These are phyloP conservation scores for Tetanocera ferruginea DNA, from an alignment of 2,888 invertebrate species.

Conservation along the genomic window DNA sequence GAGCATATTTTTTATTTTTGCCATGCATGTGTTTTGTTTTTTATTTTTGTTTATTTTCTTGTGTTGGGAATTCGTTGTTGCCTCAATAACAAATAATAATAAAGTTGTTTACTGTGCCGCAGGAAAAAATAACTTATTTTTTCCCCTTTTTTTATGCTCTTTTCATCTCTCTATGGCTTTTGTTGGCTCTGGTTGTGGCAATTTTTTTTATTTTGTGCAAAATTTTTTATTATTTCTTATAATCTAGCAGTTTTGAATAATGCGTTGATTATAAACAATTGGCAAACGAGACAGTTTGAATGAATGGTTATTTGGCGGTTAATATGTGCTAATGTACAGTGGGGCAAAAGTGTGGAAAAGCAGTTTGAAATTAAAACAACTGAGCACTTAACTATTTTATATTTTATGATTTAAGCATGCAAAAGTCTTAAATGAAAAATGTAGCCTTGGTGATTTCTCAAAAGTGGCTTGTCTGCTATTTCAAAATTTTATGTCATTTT, in stretches of 20 bases:
- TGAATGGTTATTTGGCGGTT: slow-evolving; percentile 45
- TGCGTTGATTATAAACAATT: slow-evolving; percentile 63
- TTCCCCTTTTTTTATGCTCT: slow-evolving; percentile 10
- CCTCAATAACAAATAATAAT: slow-evolving; percentile 55
- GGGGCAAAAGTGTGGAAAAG: slow-evolving; percentile 7
- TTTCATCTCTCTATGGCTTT: neutral
- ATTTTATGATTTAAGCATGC: too few relatives aligned
- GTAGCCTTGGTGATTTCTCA: neutral
- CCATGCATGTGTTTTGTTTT: neutral
- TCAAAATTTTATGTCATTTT: neutral
- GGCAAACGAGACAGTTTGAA: slow-evolving; percentile 60
- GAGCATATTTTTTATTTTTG: too few relatives aligned
- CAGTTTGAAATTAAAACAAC: neutral
- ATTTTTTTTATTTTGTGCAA: neutral
- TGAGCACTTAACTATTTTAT: too few relatives aligned
- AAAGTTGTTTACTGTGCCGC: slow-evolving; percentile 63
- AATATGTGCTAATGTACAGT: slow-evolving; percentile 44
- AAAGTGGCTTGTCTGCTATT: neutral
- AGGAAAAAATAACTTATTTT: slow-evolving; percentile 48
- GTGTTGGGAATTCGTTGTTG: neutral
- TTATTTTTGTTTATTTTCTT: neutral
- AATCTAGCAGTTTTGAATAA: slow-evolving; percentile 51
- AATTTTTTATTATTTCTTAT: neutral
- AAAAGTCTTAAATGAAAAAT: too few relatives aligned
- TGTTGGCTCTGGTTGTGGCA: neutral